Conservation (phyloP, 23 tunicate genomes). For the Halocynthia aurantium region DNA sequence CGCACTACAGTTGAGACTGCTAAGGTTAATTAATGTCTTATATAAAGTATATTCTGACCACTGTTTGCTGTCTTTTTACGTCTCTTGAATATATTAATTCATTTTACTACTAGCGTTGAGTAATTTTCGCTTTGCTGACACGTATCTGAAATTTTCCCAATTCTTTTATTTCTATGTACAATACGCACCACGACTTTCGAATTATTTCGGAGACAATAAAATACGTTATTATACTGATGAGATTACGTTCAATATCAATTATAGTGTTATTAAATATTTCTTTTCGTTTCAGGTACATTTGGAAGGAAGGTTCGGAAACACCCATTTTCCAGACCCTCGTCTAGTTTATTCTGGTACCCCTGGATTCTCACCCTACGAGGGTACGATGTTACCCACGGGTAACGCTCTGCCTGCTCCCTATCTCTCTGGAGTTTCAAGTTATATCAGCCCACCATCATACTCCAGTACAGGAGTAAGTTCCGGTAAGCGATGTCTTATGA, state of each 20-base stretch:
- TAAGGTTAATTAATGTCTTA: no score
- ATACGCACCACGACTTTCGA: no score
- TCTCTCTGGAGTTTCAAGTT: conserved; percentile 1
- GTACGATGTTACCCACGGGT: conserved; percentile 78
- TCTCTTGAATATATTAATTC: no score
- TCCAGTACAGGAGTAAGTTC: conserved; percentile 4
- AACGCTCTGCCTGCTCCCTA: conserved; percentile 13
- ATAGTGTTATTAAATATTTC: background rate
- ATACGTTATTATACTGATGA: no score
- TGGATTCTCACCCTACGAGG: conserved; percentile 62
- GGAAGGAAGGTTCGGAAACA: conserved; percentile 72
- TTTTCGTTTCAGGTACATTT: conserved; percentile 38
- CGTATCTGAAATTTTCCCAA: no score
- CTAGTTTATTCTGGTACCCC: conserved; percentile 45
- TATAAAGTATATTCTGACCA: no score
- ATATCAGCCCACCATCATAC: conserved; percentile 26
- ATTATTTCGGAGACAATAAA: no score
- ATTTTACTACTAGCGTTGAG: no score
- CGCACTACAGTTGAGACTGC: no score
- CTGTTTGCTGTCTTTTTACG: no score
- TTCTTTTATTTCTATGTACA: no score
- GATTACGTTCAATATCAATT: background rate
- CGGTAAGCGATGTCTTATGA: background rate
- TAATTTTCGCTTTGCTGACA: no score
- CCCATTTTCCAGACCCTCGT: conserved; percentile 26